phyloP scores from a whole-genome alignment of 2,113 vertebrate species.

The Zeus faber region DNA sequence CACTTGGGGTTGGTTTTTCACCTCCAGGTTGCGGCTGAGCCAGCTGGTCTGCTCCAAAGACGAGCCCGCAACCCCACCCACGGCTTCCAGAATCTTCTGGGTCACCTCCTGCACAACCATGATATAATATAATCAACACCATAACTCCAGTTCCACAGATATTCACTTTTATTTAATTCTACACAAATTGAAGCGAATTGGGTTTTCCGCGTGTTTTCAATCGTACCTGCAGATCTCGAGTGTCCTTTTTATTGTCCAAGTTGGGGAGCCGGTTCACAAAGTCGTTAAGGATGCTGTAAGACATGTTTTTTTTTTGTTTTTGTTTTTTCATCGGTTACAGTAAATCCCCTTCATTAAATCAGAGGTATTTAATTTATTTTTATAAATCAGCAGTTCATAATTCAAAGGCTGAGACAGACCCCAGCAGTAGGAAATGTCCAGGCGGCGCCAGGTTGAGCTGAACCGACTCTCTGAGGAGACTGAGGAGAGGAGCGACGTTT shows the following conservation, averaged over 20 bases:
- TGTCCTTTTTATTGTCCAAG: conserved; percentile 92
- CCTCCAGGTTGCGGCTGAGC: conserved; percentile 95
- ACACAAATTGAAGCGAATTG: neutral
- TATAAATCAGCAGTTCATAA: too few species aligned
- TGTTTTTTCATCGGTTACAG: too few species aligned
- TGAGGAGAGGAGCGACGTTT: conserved; percentile 81
- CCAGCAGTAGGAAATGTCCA: conserved; percentile 91
- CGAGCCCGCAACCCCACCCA: conserved; percentile 89
- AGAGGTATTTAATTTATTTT: too few species aligned
- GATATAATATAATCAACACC: too few species aligned
- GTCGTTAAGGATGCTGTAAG: conserved; percentile 88
- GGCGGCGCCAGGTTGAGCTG: conserved; percentile 91
- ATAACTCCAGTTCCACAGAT: too few species aligned
- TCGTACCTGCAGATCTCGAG: conserved; percentile 89
- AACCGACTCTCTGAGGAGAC: conserved; percentile 87
- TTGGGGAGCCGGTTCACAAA: conserved; percentile 87
- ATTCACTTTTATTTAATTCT: too few species aligned
- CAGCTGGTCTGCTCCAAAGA: conserved; percentile 98
- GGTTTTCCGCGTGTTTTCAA: neutral
- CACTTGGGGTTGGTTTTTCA: conserved; percentile 94
- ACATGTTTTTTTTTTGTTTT: too few species aligned
- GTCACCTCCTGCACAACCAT: conserved; percentile 88
- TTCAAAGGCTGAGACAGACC: conserved; percentile 74
- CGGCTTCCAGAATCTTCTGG: conserved; percentile 89
- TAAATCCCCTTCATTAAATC: too few species aligned